A percentile compares a stretch with the other conserved stretches of the same genome.
Evolutionary conservation across 2,797 vertebrate genomes (phyloP).

Genomic region (Mus spretus): DNA sequence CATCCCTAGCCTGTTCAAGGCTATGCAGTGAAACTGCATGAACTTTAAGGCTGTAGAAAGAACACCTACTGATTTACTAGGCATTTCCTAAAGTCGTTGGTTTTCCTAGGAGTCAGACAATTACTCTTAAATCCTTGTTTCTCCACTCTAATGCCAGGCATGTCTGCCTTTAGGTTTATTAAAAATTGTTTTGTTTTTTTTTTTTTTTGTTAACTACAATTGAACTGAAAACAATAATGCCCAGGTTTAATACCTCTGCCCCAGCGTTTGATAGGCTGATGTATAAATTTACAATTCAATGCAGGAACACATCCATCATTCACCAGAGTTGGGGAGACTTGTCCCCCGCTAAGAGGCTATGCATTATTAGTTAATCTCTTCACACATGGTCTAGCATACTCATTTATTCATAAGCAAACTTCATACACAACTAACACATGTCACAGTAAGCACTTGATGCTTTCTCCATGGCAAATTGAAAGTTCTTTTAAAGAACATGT

Average conservation of each 20-base stretch:
- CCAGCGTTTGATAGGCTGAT: not conserved
- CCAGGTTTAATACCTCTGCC: not conserved
- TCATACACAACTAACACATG: not conserved
- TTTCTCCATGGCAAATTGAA: slow-evolving; percentile 23
- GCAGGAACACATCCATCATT: not conserved
- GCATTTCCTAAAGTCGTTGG: slow-evolving; percentile 27
- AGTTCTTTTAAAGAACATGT: slow-evolving; percentile 10
- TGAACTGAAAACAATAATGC: not conserved
- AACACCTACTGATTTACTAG: not conserved
- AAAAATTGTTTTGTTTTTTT: not conserved
- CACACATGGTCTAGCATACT: not conserved
- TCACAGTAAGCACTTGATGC: not conserved
- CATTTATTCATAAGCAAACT: not conserved
- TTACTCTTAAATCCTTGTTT: not conserved
- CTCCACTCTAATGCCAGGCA: not conserved
- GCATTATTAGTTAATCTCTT: not conserved
- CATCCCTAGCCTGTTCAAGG: not conserved
- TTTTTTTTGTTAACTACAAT: slow-evolving; percentile 14
- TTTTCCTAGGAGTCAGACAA: not conserved
- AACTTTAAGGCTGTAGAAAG: not conserved
- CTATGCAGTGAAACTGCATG: not conserved
- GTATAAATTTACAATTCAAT: not conserved
- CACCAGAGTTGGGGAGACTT: not conserved
- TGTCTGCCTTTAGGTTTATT: not conserved
- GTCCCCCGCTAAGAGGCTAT: not conserved